Percentiles rank a stretch among this genome's conserved stretches.
phyloP scores from a whole-genome alignment of 2,888 invertebrate species.

The Caenorhabditis sp. region DNA sequence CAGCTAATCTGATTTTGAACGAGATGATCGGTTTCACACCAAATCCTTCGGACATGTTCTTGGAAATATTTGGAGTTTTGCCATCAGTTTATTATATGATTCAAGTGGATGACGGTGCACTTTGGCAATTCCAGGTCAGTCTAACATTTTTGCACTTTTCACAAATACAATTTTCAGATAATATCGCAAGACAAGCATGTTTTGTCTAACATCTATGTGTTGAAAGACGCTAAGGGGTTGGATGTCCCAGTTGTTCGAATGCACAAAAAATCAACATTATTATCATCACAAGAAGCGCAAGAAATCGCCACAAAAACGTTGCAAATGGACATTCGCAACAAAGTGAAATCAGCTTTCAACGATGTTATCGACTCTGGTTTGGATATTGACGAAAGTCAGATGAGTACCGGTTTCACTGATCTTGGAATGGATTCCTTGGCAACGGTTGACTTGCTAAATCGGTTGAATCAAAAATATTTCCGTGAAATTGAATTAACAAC shows the following conservation, averaged over 20 bases:
- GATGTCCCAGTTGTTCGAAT: slow-evolving; percentile 31
- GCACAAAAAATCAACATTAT: slow-evolving; percentile 38
- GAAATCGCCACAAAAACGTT: slow-evolving; percentile 23
- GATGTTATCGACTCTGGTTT: slow-evolving; percentile 37
- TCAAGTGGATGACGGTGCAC: slow-evolving; percentile 38
- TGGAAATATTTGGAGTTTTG: slow-evolving; percentile 29
- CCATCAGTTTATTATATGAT: slow-evolving; percentile 27
- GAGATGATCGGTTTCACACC: slow-evolving; percentile 37
- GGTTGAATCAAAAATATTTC: slow-evolving; percentile 46
- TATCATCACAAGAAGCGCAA: slow-evolving; percentile 38
- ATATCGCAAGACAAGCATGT: slow-evolving; percentile 23
- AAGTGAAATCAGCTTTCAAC: slow-evolving; percentile 26
- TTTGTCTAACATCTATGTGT: slow-evolving; percentile 28
- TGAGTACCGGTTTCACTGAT: slow-evolving; percentile 53
- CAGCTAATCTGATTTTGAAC: slow-evolving; percentile 31
- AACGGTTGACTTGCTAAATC: slow-evolving; percentile 58
- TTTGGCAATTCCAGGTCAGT: slow-evolving; percentile 41
- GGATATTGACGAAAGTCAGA: slow-evolving; percentile 33
- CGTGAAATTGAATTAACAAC: slow-evolving; percentile 43
- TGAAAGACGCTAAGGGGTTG: slow-evolving; percentile 33
- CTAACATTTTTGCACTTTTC: neutral
- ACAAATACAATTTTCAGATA: slow-evolving; percentile 21
- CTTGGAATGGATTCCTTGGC: slow-evolving; percentile 63
- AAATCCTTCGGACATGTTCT: slow-evolving; percentile 33
- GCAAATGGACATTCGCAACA: slow-evolving; percentile 29